Conservation (phyloP, 2,888 invertebrate species). For the Caprella mutica region DNA sequence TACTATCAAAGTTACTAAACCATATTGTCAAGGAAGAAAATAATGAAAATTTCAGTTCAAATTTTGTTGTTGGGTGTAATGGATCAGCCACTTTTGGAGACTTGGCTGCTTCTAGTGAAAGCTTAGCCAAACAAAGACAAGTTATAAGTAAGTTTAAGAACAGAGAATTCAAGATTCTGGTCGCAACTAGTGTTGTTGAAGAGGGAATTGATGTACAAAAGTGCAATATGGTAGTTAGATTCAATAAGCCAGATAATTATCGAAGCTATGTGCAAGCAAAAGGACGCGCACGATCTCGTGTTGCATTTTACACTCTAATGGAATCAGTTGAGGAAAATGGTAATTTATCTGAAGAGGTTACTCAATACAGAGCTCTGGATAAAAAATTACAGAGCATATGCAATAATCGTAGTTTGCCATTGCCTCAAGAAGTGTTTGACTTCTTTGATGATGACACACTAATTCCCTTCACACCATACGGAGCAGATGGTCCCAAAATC, state of each 20-base stretch:
- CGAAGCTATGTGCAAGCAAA: constrained; percentile 35
- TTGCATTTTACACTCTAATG: constrained; percentile 31
- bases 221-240: constrained; percentile 35
- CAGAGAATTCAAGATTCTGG: constrained; percentile 29
- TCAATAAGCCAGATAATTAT: constrained; percentile 33
- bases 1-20: constrained; percentile 19
- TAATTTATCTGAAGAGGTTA: neutral
- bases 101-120: constrained; percentile 12
- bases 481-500: constrained; percentile 26
- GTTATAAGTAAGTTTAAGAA: constrained; percentile 25
- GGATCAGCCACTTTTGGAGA: neutral
- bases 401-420: constrained; percentile 17
- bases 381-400: constrained; percentile 3
- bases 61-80: constrained; percentile 21
- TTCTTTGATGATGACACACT: constrained; percentile 18
- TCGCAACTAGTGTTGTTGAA: constrained; percentile 36
- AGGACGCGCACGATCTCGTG: constrained; percentile 34
- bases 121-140: constrained; percentile 18
- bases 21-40: neutral
- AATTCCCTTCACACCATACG: constrained; percentile 30
- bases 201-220: constrained; percentile 35
- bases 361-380: constrained; percentile 17
- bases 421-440: neutral
- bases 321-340: neutral
- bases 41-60: constrained; percentile 11